Percentiles rank a stretch among this genome's conserved stretches.
These are phyloP conservation scores for Perccottus glenii DNA, from an alignment of 2,113 vertebrate genomes.

Conservation along the genomic window DNA sequence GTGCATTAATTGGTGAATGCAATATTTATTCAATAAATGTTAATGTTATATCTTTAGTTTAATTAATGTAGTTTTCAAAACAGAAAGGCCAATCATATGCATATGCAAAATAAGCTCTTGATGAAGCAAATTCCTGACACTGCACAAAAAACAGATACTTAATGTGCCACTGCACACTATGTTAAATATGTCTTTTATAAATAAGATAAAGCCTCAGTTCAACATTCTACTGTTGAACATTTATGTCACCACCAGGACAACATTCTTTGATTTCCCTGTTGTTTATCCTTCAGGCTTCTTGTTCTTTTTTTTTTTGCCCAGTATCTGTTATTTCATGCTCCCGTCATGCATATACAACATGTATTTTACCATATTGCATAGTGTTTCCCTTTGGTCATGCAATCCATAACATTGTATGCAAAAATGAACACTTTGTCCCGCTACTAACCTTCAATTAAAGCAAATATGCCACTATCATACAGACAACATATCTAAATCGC, in stretches of 20 bases:
- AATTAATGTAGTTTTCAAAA: too few species aligned
- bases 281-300: constrained; percentile 10
- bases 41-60: too few species aligned
- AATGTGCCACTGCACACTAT: too few species aligned
- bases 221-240: too few species aligned
- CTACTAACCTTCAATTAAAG: constrained; percentile 15
- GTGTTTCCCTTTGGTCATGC: not conserved
- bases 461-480: constrained; percentile 31
- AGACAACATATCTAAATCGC: constrained; percentile 28
- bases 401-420: not conserved
- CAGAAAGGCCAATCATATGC: too few species aligned
- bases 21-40: too few species aligned
- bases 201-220: too few species aligned
- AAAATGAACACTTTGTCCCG: not conserved
- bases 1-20: too few species aligned
- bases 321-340: constrained; percentile 32
- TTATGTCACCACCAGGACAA: not conserved
- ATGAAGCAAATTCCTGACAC: too few species aligned
- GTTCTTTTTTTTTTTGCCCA: not conserved
- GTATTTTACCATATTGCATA: not conserved
- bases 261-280: constrained; percentile 3
- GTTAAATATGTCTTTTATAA: too few species aligned
- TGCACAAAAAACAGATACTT: too few species aligned
- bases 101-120: too few species aligned
- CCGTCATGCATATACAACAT: constrained; percentile 14